A percentile compares a stretch with the other conserved stretches of the same genome.
Evolutionary conservation across 2,888 invertebrate genomes (phyloP).

Genomic region (Stenodera caucasica): DNA sequence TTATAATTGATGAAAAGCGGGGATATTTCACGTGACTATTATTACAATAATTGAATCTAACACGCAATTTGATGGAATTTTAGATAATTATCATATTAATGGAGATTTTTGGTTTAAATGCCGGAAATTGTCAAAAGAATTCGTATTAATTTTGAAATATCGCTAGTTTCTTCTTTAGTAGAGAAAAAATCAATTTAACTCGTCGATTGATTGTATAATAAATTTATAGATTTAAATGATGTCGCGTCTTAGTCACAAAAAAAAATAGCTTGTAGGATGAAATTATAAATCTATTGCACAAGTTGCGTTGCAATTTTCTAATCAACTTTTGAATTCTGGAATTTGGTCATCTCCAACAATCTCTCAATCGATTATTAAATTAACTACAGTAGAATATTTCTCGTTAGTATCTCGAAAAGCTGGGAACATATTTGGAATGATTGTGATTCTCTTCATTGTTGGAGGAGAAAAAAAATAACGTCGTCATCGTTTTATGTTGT

Average conservation of each 20-base stretch:
- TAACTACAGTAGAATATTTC: too few relatives aligned
- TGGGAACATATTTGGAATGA: slow-evolving; percentile 9
- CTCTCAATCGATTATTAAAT: not conserved
- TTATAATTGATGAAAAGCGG: not conserved
- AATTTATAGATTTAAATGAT: slow-evolving; percentile 20
- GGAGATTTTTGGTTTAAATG: slow-evolving; percentile 1
- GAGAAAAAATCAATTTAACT: slow-evolving; percentile 21
- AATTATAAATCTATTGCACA: slow-evolving; percentile 19
- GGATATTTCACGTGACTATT: not conserved
- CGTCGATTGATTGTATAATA: slow-evolving; percentile 23
- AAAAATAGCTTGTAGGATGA: slow-evolving; percentile 5
- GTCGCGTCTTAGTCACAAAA: slow-evolving; percentile 12
- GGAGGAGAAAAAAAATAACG: slow-evolving; percentile 15
- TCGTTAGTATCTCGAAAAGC: not conserved
- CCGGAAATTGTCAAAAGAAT: not conserved
- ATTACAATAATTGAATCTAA: not conserved
- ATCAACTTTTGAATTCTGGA: slow-evolving; percentile 14
- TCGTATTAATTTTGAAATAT: not conserved
- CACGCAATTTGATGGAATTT: slow-evolving; percentile 1
- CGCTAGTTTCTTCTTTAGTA: not conserved
- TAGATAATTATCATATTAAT: not conserved
- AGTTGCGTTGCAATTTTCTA: slow-evolving; percentile 23
- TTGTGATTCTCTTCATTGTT: slow-evolving; percentile 21
- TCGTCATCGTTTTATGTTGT: not conserved
- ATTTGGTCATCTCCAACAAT: slow-evolving; percentile 14